Evolutionary conservation across 2,113 vertebrate species (phyloP).

Genomic region (Azemiops feae): DNA sequence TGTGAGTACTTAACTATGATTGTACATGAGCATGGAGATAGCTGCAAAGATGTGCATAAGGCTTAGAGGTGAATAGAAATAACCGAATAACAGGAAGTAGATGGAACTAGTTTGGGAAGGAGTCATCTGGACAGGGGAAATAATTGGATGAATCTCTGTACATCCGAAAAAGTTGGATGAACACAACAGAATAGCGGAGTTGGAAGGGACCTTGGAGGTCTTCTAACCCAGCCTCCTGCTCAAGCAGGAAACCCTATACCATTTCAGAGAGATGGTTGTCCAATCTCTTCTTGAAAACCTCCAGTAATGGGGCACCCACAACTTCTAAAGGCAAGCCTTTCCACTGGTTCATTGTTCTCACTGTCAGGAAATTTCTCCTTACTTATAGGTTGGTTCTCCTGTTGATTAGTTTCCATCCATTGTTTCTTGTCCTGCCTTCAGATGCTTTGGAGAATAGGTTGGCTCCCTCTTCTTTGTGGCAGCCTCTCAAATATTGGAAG

Average conservation of each 20-base stretch:
- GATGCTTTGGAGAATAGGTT: neutral
- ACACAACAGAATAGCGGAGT: neutral
- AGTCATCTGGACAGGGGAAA: too few species aligned
- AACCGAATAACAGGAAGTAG: too few species aligned
- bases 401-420: neutral
- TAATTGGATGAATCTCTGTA: too few species aligned
- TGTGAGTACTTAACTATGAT: neutral
- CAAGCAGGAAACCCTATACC: neutral
- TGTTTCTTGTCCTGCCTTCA: neutral
- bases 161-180: too few species aligned
- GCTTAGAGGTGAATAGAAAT: neutral
- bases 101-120: too few species aligned
- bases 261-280: neutral
- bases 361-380: neutral
- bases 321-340: neutral
- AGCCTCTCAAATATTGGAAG: neutral
- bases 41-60: neutral
- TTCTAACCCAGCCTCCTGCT: neutral
- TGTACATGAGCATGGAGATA: neutral
- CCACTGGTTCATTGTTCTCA: neutral
- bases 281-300: neutral
- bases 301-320: neutral
- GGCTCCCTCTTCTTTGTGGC: too few species aligned
- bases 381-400: neutral
- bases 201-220: neutral